These are phyloP conservation scores for Phoenicopterus ruber DNA, from an alignment of 2,113 vertebrate species.

Conservation along the genomic window DNA sequence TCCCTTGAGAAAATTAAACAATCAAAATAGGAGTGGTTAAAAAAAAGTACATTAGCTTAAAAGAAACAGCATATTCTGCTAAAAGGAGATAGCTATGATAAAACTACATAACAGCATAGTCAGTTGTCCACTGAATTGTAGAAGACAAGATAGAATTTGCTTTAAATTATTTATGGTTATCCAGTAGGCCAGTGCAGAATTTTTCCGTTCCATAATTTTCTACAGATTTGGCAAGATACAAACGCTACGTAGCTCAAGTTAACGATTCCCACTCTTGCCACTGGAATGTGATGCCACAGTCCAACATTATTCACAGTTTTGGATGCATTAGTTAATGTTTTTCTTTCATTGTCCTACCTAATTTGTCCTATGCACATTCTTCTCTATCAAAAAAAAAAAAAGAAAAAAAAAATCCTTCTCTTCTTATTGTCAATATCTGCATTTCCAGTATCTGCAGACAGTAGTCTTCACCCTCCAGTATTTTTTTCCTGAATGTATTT, in stretches of 20 bases:
- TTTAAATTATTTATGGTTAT: not conserved
- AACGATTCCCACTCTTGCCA: not conserved
- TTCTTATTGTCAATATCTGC: not conserved
- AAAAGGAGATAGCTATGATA: not conserved
- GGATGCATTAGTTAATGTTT: not conserved
- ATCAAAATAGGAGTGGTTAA: not conserved
- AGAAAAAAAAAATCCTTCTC: not conserved
- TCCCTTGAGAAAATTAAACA: not conserved
- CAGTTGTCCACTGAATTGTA: not conserved
- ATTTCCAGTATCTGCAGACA: not conserved
- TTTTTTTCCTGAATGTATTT: not conserved
- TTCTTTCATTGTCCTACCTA: not conserved
- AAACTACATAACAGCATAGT: not conserved
- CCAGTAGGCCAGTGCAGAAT: not conserved
- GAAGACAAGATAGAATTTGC: not conserved
- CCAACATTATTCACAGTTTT: not conserved
- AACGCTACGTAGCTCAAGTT: not conserved
- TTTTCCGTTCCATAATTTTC: not conserved
- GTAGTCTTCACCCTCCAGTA: not conserved
- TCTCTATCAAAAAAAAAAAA: not conserved
- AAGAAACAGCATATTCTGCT: not conserved
- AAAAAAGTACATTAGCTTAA: not conserved
- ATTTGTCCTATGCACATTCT: not conserved
- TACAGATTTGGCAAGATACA: not conserved
- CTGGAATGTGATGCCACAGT: not conserved